phyloP scores from a whole-genome alignment of 2,888 invertebrate species.

The Conus canariensis region DNA sequence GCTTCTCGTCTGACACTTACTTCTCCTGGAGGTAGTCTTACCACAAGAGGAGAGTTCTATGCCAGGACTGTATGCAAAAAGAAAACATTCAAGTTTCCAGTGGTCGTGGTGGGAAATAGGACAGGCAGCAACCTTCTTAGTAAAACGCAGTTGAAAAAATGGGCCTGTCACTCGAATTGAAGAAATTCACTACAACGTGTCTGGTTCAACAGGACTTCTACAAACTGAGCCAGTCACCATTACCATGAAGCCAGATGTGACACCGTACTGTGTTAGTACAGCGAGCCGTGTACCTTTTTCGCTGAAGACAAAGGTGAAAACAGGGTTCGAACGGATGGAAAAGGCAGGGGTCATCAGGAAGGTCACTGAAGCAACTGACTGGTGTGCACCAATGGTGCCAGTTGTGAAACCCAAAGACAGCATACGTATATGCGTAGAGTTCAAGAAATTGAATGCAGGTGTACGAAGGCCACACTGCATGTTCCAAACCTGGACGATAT shows the following conservation, averaged over 20 bases:
- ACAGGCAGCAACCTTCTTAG: not conserved
- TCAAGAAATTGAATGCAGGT: not conserved
- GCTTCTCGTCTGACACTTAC: too few species aligned
- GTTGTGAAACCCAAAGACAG: not conserved
- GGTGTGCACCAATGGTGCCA: conserved; percentile 17
- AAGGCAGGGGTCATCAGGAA: not conserved
- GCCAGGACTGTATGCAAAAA: not conserved
- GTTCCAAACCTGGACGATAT: conserved; percentile 9
- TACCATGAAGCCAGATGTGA: not conserved
- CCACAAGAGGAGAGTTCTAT: not conserved
- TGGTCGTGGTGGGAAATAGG: not conserved
- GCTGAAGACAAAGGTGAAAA: not conserved
- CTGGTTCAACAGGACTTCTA: not conserved
- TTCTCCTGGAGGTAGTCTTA: not conserved
- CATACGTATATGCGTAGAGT: not conserved
- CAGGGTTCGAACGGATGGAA: not conserved
- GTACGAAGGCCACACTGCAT: not conserved
- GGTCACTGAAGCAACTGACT: conserved; percentile 2
- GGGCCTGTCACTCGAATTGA: not conserved
- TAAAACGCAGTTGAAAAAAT: not conserved
- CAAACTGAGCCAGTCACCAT: not conserved
- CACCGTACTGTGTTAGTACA: not conserved
- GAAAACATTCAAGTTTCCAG: not conserved
- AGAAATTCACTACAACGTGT: not conserved
- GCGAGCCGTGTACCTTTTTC: not conserved